These are phyloP conservation scores for Diplosoma virens DNA, from an alignment of 23 tunicate species.

Conservation along the genomic window DNA sequence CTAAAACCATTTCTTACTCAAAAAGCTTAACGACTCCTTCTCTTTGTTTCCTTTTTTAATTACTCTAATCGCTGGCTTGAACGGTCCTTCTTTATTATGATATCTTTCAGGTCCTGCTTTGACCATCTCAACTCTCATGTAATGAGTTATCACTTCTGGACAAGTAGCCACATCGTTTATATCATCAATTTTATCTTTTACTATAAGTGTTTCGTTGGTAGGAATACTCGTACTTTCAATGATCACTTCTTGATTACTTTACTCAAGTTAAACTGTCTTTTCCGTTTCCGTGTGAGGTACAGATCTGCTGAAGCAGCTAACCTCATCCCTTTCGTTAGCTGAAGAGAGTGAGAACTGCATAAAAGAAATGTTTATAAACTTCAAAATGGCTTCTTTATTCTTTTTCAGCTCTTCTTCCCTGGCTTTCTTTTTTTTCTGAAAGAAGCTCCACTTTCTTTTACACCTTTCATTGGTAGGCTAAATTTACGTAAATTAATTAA, in stretches of 20 bases:
- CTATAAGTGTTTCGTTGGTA: slow-evolving; percentile 30
- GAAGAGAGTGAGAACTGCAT: too few species aligned
- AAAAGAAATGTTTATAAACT: too few species aligned
- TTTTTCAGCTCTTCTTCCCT: too few species aligned
- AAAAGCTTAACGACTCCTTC: slow-evolving; percentile 28
- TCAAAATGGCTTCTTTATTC: too few species aligned
- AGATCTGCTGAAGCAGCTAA: slow-evolving; percentile 7
- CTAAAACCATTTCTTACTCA: slow-evolving; percentile 28
- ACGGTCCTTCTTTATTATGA: slow-evolving; percentile 40
- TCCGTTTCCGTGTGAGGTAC: slow-evolving; percentile 21
- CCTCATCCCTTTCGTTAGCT: slow-evolving; percentile 13
- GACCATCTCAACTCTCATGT: slow-evolving; percentile 34
- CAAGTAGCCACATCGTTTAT: slow-evolving; percentile 30
- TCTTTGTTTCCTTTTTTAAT: slow-evolving; percentile 31
- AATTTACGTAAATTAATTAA: slow-evolving; percentile 8
- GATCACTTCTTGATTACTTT: slow-evolving; percentile 8
- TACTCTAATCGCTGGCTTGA: slow-evolving; percentile 40
- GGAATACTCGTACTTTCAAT: slow-evolving; percentile 7
- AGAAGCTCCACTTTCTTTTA: too few species aligned
- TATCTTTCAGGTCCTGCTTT: slow-evolving; percentile 33
- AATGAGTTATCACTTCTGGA: slow-evolving; percentile 30
- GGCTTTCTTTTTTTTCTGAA: too few species aligned
- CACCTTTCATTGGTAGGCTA: too few species aligned
- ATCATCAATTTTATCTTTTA: slow-evolving; percentile 21
- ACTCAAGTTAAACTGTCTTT: slow-evolving; percentile 11